These are phyloP conservation scores for Mormyrops attenuatus DNA, from an alignment of 2,797 vertebrate species.

Conservation along the genomic window DNA sequence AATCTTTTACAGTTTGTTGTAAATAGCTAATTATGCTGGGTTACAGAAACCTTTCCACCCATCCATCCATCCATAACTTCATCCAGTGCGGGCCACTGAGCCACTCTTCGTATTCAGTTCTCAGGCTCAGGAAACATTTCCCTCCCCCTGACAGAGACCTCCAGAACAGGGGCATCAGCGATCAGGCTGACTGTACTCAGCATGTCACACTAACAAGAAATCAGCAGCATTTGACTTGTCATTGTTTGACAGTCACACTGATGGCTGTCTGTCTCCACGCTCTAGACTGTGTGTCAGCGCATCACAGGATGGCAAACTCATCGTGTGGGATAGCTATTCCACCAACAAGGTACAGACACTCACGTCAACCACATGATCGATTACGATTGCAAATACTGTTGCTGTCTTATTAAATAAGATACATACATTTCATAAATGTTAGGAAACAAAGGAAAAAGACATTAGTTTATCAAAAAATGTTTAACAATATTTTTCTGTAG, in stretches of 20 bases:
- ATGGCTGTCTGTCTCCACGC: background rate
- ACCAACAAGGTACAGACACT: conserved; percentile 84
- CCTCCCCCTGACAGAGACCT: background rate
- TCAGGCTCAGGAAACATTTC: background rate
- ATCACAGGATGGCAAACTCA: conserved; percentile 95
- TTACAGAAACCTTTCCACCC: background rate
- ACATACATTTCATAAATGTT: background rate
- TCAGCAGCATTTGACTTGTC: background rate
- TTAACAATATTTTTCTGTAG: background rate
- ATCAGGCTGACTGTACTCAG: background rate
- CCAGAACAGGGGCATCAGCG: background rate
- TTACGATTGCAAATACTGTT: background rate
- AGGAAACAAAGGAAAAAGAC: background rate
- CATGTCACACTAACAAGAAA: background rate
- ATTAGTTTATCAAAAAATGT: background rate
- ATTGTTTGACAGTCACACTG: background rate
- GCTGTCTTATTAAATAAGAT: background rate
- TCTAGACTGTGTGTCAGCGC: conserved; percentile 88
- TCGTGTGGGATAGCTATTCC: conserved; percentile 92
- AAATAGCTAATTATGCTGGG: background rate
- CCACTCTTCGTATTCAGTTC: background rate
- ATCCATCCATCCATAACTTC: background rate
- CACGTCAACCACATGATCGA: background rate
- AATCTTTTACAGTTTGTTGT: background rate
- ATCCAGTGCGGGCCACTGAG: background rate